Conservation (phyloP, 2,888 invertebrate species). For the Altica lythri region DNA sequence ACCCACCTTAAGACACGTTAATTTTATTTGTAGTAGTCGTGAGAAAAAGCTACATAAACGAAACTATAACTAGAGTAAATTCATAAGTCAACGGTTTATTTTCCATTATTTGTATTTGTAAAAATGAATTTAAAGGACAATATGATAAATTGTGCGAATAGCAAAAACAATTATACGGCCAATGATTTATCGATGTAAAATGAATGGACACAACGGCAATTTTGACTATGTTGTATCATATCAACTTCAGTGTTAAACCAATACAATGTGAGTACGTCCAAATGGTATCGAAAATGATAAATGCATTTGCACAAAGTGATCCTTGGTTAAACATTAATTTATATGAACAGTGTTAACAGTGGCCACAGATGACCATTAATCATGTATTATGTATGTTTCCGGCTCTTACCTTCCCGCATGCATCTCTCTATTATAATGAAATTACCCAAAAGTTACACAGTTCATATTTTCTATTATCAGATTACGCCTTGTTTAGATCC, state of each 20-base stretch:
- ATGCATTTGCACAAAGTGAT: conserved; percentile 26
- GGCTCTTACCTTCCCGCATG: conserved; percentile 20
- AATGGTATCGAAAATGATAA: conserved; percentile 27
- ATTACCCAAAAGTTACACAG: conserved; percentile 19
- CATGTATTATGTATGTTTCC: conserved; percentile 25
- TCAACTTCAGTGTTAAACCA: conserved; percentile 25
- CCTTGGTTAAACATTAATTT: conserved; percentile 27
- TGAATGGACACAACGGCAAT: conserved; percentile 17
- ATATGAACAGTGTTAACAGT: conserved; percentile 27
- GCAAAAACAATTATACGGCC: conserved; percentile 21
- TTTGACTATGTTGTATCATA: conserved; percentile 21
- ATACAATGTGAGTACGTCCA: conserved; percentile 14
- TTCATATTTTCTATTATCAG: too few species aligned
- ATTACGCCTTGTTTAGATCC: too few species aligned
- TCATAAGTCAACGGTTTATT: too few species aligned
- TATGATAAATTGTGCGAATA: conserved; percentile 18
- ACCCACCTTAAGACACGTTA: conserved; percentile 17
- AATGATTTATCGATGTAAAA: conserved; percentile 24
- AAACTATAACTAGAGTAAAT: too few species aligned
- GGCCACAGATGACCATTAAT: conserved; percentile 26
- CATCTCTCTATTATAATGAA: conserved; percentile 21
- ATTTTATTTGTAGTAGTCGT: conserved; percentile 11
- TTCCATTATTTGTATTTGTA: too few species aligned
- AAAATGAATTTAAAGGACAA: too few species aligned
- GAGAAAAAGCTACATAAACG: conserved; percentile 20